A percentile compares a stretch with the other conserved stretches of the same genome.
Evolutionary conservation across 2,797 vertebrate species (phyloP).

Genomic region (Mormyrops attenuatus): DNA sequence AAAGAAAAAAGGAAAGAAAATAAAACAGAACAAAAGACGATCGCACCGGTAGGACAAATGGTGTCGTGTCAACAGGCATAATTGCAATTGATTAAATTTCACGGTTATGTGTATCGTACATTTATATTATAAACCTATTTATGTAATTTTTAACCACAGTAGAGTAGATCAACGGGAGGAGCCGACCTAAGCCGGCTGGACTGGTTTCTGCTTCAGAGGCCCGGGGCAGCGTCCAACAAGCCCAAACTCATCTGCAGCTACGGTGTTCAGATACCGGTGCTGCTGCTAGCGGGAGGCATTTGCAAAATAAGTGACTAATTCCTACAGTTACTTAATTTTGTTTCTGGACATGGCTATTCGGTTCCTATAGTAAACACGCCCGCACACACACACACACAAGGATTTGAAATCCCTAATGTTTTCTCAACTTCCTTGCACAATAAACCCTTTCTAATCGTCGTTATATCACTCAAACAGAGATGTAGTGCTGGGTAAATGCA

Average conservation of each 20-base stretch:
- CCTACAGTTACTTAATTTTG: not conserved
- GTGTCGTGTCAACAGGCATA: not conserved
- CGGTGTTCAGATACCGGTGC: not conserved
- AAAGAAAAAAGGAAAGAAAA: not conserved
- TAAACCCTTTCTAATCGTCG: not conserved
- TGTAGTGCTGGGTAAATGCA: not conserved
- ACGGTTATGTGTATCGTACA: not conserved
- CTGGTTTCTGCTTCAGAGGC: not conserved
- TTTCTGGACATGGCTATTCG: not conserved
- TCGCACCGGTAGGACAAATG: not conserved
- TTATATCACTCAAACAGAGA: not conserved
- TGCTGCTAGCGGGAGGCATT: not conserved
- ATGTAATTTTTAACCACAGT: not conserved
- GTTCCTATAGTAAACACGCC: not conserved
- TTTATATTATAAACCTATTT: not conserved
- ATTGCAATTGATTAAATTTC: not conserved
- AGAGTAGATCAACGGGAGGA: not conserved
- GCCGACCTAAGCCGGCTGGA: not conserved
- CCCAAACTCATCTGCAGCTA: not conserved
- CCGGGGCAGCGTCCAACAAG: not conserved
- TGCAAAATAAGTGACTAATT: not conserved
- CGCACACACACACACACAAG: not conserved
- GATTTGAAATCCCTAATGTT: not conserved
- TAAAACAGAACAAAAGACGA: not conserved
- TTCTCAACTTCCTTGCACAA: not conserved